Evolutionary conservation across 2,888 invertebrate genomes (phyloP).

Genomic region (Clitarchus hookeri): DNA sequence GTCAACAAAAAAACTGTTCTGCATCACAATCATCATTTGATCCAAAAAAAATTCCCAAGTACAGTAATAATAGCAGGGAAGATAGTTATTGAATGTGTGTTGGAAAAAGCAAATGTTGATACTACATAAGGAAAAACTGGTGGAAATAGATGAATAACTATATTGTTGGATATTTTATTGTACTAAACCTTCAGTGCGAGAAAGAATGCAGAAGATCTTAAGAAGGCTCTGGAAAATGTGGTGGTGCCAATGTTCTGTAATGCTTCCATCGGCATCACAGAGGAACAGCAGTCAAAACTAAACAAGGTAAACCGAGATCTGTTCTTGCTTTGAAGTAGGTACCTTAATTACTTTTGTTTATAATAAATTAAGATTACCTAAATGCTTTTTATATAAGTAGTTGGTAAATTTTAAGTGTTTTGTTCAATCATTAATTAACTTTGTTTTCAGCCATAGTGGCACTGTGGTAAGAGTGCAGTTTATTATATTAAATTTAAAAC

Average conservation of each 20-base stretch:
- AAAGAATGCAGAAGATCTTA: conserved; percentile 92
- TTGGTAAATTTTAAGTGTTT: background rate
- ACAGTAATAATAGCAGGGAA: conserved; percentile 1
- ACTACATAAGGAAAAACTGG: conserved; percentile 27
- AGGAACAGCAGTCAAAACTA: conserved; percentile 88
- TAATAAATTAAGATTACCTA: background rate
- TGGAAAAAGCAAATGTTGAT: conserved; percentile 24
- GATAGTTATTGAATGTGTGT: conserved; percentile 21
- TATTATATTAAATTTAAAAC: background rate
- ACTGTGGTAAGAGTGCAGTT: background rate
- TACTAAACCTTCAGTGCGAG: conserved; percentile 74
- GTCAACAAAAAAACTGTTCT: conserved; percentile 14
- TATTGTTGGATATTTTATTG: conserved; percentile 37
- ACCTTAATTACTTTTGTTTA: background rate
- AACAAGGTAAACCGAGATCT: conserved; percentile 65
- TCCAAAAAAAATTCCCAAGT: conserved; percentile 1
- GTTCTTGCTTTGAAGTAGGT: conserved; percentile 19
- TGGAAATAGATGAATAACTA: conserved; percentile 25
- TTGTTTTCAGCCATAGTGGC: background rate
- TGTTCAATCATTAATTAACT: background rate
- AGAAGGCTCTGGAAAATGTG: conserved; percentile 90
- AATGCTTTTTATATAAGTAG: background rate
- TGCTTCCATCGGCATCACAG: conserved; percentile 71
- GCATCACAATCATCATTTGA: conserved; percentile 1
- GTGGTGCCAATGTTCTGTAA: conserved; percentile 99